A percentile compares a stretch with the other conserved stretches of the same genome.
phyloP scores from a whole-genome alignment of 2,797 vertebrate species.

The Lerista edwardsae region DNA sequence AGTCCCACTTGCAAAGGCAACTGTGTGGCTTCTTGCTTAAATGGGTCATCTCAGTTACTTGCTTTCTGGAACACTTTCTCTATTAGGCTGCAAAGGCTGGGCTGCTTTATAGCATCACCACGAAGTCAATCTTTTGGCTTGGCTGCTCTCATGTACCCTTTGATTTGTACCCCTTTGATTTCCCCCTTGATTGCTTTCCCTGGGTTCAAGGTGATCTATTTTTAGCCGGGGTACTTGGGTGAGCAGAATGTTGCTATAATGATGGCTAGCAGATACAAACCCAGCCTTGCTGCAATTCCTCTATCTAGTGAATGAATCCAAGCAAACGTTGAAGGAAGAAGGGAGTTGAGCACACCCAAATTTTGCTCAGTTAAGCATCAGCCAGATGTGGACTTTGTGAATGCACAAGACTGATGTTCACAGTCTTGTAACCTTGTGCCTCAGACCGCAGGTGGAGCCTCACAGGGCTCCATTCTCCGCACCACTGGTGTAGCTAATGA shows the following conservation, averaged over 20 bases:
- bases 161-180: constrained; percentile 54
- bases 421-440: no score
- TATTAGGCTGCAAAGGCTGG: constrained; percentile 24
- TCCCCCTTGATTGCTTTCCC: constrained; percentile 62
- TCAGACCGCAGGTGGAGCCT: neutral
- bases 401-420: neutral
- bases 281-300: constrained; percentile 50
- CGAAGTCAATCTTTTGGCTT: constrained; percentile 32
- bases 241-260: constrained; percentile 77
- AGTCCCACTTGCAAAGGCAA: neutral
- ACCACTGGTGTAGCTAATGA: no score
- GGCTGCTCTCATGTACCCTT: neutral
- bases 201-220: constrained; percentile 79
- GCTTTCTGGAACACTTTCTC: constrained; percentile 24
- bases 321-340: neutral
- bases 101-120: neutral
- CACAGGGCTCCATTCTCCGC: neutral
- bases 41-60: constrained; percentile 8
- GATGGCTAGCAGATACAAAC: constrained; percentile 71
- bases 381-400: neutral
- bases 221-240: constrained; percentile 71
- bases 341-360: neutral
- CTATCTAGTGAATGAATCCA: constrained; percentile 31
- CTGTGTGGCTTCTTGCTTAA: neutral
- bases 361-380: neutral